Conservation (phyloP, 1,140 invertebrate genomes). For the Oreohelix idahoensis region DNA sequence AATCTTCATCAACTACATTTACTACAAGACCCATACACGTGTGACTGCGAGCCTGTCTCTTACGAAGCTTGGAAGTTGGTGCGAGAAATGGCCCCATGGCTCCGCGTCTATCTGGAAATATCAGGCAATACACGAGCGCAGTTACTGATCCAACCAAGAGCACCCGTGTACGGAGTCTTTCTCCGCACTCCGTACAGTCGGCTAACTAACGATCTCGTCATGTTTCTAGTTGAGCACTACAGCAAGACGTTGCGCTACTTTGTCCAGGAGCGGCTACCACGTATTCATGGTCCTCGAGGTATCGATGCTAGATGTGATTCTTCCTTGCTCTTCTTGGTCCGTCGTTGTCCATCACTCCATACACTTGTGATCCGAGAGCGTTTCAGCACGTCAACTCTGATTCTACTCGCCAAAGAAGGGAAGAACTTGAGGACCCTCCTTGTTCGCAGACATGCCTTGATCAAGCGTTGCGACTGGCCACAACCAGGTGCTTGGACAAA, state of each 20-base stretch:
- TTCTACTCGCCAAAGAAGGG: conserved; percentile 79
- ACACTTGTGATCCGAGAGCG: conserved; percentile 84
- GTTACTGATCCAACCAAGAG: conserved; percentile 61
- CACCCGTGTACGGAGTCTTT: conserved; percentile 62
- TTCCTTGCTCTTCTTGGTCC: conserved; percentile 77
- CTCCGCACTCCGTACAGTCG: conserved; percentile 57
- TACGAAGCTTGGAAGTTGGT: conserved; percentile 60
- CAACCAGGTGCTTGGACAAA: conserved; percentile 79
- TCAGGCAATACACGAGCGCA: conserved; percentile 52
- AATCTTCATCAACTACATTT: conserved; percentile 83
- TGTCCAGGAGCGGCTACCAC: conserved; percentile 80
- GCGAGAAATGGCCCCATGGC: conserved; percentile 56
- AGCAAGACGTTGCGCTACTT: conserved; percentile 58
- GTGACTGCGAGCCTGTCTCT: conserved; percentile 48
- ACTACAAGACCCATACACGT: conserved; percentile 82
- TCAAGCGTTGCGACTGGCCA: conserved; percentile 67
- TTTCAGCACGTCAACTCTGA: conserved; percentile 84
- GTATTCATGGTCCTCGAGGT: conserved; percentile 71
- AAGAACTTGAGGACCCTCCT: conserved; percentile 79
- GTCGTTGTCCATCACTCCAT: conserved; percentile 78
- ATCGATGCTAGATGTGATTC: conserved; percentile 81
- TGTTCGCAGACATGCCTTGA: conserved; percentile 81
- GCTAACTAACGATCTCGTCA: conserved; percentile 47
- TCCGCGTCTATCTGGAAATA: conserved; percentile 58
- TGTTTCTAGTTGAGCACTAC: conserved; percentile 60